Base-by-base conservation (phyloP, 1,140 invertebrate species). In the Pachyrhynchus sulphureomaculatus region DNA sequence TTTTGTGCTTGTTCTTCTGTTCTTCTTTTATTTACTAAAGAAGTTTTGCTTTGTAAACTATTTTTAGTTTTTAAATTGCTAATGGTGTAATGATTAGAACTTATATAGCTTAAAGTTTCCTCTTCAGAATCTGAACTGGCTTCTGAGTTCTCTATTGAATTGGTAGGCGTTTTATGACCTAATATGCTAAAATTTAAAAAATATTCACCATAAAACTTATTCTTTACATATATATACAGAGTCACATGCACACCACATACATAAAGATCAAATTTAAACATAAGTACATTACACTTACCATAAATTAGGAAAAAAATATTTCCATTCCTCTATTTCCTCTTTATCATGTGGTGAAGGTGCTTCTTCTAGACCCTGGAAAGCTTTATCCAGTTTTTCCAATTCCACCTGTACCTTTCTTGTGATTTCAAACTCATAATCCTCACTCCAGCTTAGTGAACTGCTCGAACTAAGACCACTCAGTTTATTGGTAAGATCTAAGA, bases 401-500 rank as follows among this genome's bases (percentile, higher is more conserved):
- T 72, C 67, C 32, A 51, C 26, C 37, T 68, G 55, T 3, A 72
- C 63, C 59, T 47, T 56, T 26, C 48, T 67, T n/a, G 57, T 63
- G 2, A 62, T 54, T 62, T 72, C 70, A 17, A 24, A 39, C 29
- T 72, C 68, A 57, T 62, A 66, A 17, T 70, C 70, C 20, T 69
- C 68, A 26, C 67, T 65, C 68, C 70, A 70, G 55, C 68, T 72
- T 37, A 70, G 20, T n/a, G 70, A 70, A 56, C 70, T 72, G 9
- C 67, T 69, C 12, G 68, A 67, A 51, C 67, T 69, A 18, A 56
- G 17, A 5, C 36, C 60, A 42, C 42, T 56, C 10, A 62, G 10
- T 56, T 41, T 55, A 17, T 45, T 17, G n/a, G 26, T 39, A 44
- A 61, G 37, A 33, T 58, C 55, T 39, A 29, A 26, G 21, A 48